Conservation (phyloP, 2,888 invertebrate species). For the Pocota personata region DNA sequence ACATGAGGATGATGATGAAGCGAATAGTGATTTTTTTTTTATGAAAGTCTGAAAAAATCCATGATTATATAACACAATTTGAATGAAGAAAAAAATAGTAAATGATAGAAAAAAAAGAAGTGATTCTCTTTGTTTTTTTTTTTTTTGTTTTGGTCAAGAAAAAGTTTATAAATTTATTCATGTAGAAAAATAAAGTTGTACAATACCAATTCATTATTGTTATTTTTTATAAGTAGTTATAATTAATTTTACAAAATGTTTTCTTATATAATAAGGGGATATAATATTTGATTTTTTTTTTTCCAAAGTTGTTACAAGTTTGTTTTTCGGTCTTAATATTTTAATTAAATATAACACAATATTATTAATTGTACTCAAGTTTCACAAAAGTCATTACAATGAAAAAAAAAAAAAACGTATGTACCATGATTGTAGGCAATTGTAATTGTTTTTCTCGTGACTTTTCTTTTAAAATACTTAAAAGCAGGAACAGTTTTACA, state of each 20-base stretch:
- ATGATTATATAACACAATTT: constrained; percentile 39
- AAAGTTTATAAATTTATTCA: constrained; percentile 65
- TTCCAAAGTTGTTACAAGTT: constrained; percentile 4
- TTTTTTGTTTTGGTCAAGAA: constrained; percentile 55
- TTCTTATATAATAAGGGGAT: constrained; percentile 30
- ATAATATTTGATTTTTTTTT: constrained; percentile 9
- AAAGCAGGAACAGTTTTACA: constrained; percentile 71
- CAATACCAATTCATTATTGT: constrained; percentile 56
- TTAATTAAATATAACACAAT: constrained; percentile 57
- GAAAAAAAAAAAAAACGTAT: too few species aligned
- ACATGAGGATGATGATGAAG: constrained; percentile 69
- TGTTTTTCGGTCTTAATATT: background rate
- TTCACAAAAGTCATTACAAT: constrained; percentile 50
- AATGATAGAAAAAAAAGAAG: constrained; percentile 14
- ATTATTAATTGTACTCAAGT: constrained; percentile 65
- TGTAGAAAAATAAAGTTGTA: constrained; percentile 72
- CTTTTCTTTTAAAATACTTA: constrained; percentile 38
- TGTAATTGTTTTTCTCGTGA: background rate
- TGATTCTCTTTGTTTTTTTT: constrained; percentile 41
- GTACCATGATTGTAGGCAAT: background rate
- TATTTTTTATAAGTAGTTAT: constrained; percentile 4
- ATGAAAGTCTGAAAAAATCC: constrained; percentile 65
- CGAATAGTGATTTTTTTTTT: constrained; percentile 53
- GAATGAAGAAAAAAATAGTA: constrained; percentile 2
- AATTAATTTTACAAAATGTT: constrained; percentile 28